Evolutionary conservation across 2,888 invertebrate genomes (phyloP).

Genomic region (Polietes domitor): DNA sequence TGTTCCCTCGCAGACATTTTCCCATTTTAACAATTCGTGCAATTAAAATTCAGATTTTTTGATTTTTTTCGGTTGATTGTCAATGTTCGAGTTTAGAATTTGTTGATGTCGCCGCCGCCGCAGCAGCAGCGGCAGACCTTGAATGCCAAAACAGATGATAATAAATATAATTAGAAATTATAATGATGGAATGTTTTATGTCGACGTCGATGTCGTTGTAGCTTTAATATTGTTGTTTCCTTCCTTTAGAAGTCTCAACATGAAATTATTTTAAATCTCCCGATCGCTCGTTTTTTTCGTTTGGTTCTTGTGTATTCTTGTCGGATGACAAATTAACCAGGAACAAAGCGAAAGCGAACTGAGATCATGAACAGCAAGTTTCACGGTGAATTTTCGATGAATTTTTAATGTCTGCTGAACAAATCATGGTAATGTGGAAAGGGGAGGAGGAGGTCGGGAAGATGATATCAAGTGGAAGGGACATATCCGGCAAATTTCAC

Average conservation of each 20-base stretch:
- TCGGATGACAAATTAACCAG: neutral
- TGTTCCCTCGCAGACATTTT: too few species aligned
- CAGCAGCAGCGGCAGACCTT: neutral
- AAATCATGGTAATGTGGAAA: neutral
- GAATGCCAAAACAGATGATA: slow-evolving; percentile 5
- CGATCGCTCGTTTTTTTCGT: too few species aligned
- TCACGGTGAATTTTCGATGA: slow-evolving; percentile 6
- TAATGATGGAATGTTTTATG: neutral
- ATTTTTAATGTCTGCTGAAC: neutral
- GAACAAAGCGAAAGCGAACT: neutral
- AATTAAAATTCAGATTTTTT: neutral
- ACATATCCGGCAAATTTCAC: neutral
- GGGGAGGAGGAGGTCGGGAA: neutral
- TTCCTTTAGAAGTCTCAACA: neutral
- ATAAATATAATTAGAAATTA: slow-evolving; percentile 5
- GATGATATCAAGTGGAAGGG: neutral
- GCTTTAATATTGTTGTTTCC: neutral
- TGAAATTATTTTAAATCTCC: too few species aligned
- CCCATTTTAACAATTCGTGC: neutral
- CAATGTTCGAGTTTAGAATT: too few species aligned
- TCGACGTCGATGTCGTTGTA: too few species aligned
- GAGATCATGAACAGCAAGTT: neutral
- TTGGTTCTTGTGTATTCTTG: neutral
- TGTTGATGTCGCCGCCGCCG: neutral
- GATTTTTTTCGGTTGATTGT: neutral